Base-by-base conservation (phyloP, 1,140 invertebrate species). In the Brachionus paranguensis region DNA sequence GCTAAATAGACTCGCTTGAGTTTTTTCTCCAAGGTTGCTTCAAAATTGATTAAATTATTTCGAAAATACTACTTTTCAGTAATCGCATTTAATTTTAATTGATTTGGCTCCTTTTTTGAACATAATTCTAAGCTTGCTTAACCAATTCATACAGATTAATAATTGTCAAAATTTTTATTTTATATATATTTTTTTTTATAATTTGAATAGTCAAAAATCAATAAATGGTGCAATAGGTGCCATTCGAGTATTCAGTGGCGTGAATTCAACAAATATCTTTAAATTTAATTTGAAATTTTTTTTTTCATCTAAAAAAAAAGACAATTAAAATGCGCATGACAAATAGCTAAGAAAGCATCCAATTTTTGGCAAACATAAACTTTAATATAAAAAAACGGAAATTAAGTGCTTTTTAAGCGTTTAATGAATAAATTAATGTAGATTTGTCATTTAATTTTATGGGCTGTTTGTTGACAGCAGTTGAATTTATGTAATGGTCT, bases 91-190 rank as follows among this genome's bases (percentile, higher is more conserved):
- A 14, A 24, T 33, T 68, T 68, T 68, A 33, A 68, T 68, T 41
- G 53, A 60, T 60, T 60, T 60, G 53, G 53, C 53, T 60, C 53
- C 47, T 68, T 68, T 64, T 29, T 68, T 68, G 65, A 68, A n/a
- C 27, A 68, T 33, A 68, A 68, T 68, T 68, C 33, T 14, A 68
- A 68, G n/a, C 53, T 60, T 24, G 10, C 20, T 60, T 60, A 6
- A 60, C n/a, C 17, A 60, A 60, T 60, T 60, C 53, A 60, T 10
- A 60, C 8, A 20, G 53, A 60, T 60, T 60, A 60, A 37, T 37
- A 37, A 60, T 60, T 60, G 20, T 60, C 53, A 60, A 60, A 27
- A 10, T 24, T 60, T 60, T 6, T 60, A 60, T 60, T 60, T 60
- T 60, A 27, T 20, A 27, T 60, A 8, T 27, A 8, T 55, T 17